A percentile compares a stretch with the other conserved stretches of the same genome.
These are phyloP conservation scores for Nothobranchius kuhntae DNA, from an alignment of 2,113 vertebrate species.

Conservation along the genomic window DNA sequence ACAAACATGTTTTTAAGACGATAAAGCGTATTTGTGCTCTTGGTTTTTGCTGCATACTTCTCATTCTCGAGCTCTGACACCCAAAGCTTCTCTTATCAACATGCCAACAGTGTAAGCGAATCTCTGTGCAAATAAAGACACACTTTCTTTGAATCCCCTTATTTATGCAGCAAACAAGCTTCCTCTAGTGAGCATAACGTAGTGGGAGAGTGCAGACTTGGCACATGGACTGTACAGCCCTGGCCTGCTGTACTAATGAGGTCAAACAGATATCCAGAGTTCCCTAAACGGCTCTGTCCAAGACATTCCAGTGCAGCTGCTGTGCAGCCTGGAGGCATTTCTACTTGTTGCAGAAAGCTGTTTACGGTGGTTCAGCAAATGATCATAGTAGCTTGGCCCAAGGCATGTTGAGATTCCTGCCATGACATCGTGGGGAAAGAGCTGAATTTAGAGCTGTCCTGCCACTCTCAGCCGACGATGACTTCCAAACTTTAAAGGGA, in stretches of 20 bases:
- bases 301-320: constrained; percentile 48
- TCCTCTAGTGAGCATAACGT: constrained; percentile 42
- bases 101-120: constrained; percentile 44
- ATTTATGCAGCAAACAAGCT: constrained; percentile 26
- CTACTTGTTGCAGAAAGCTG: constrained; percentile 19
- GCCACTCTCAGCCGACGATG: constrained; percentile 10
- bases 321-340: constrained; percentile 36
- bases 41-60: neutral
- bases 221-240: constrained; percentile 26
- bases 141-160: constrained; percentile 6
- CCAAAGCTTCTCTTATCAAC: constrained; percentile 50
- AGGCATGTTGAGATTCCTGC: constrained; percentile 34
- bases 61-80: constrained; percentile 16
- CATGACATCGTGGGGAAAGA: constrained; percentile 5
- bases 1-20: neutral
- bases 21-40: neutral
- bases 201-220: constrained; percentile 43
- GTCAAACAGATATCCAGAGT: constrained; percentile 57
- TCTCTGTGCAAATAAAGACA: constrained; percentile 44
- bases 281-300: constrained; percentile 46
- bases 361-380: constrained; percentile 36
- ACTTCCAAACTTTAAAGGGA: no score
- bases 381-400: constrained; percentile 32
- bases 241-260: constrained; percentile 61
- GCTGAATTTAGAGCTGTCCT: constrained; percentile 25